These are phyloP conservation scores for Paguma larvata DNA, from an alignment of 2,797 vertebrate genomes.

Conservation along the genomic window DNA sequence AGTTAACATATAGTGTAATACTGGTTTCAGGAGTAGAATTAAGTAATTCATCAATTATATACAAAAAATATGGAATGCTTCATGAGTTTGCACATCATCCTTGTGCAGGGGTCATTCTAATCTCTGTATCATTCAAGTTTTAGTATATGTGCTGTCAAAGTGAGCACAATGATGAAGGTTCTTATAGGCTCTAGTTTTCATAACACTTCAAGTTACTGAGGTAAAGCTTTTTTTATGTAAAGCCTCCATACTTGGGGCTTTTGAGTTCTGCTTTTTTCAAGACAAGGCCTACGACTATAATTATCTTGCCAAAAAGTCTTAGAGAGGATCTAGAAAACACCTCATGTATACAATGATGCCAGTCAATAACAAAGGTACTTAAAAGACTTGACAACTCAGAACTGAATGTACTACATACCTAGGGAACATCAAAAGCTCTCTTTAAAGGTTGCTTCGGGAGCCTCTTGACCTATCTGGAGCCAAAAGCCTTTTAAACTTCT, in stretches of 20 bases:
- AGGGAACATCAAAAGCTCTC: not conserved
- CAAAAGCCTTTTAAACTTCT: constrained; percentile 50
- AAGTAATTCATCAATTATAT: no score
- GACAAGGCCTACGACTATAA: constrained; percentile 22
- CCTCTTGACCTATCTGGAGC: constrained; percentile 23
- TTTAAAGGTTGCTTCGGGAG: not conserved
- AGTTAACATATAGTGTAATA: no score
- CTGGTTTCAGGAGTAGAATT: no score
- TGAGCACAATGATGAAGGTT: not conserved
- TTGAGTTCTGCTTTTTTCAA: constrained; percentile 63
- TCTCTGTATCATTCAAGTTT: no score
- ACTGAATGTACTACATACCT: not conserved
- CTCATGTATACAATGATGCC: not conserved
- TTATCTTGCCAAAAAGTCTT: not conserved
- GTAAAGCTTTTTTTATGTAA: constrained; percentile 50
- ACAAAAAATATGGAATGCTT: no score
- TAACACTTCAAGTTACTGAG: constrained; percentile 31
- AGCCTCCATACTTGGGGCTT: not conserved
- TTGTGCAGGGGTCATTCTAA: no score
- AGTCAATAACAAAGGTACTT: constrained; percentile 16
- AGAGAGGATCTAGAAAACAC: not conserved
- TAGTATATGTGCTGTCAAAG: no score
- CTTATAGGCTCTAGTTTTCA: constrained; percentile 37
- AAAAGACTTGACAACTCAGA: constrained; percentile 33
- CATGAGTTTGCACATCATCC: no score